These are phyloP conservation scores for Zygothrica quintamaculata DNA, from an alignment of 2,888 invertebrate genomes.

Conservation along the genomic window DNA sequence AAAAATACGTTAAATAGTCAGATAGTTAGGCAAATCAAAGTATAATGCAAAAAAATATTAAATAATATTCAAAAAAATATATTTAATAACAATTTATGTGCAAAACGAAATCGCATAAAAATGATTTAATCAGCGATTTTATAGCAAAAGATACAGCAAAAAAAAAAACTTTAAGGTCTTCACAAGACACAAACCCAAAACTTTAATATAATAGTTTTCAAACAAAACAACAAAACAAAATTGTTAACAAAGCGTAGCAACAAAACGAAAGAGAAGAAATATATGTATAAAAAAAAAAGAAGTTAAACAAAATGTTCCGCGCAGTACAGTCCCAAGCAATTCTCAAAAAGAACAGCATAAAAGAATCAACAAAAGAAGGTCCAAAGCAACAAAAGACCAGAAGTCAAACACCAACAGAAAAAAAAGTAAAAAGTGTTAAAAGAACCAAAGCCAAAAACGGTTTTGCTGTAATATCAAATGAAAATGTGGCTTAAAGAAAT, in stretches of 20 bases:
- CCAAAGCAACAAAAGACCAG: conserved; percentile 9
- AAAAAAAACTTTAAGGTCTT: conserved; percentile 24
- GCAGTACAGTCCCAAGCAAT: conserved; percentile 24
- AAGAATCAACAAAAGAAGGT: conserved; percentile 3
- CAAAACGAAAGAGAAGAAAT: conserved; percentile 1
- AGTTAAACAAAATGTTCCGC: not conserved
- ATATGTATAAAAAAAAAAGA: no score
- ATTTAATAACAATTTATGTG: conserved; percentile 9
- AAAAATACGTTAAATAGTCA: no score
- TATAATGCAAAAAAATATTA: not conserved
- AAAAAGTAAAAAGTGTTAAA: no score
- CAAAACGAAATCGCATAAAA: conserved; percentile 13
- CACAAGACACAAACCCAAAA: conserved; percentile 15
- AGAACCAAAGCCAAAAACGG: no score
- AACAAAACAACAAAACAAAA: conserved; percentile 23
- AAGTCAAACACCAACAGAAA: conserved; percentile 24
- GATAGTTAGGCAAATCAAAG: not conserved
- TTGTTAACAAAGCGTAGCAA: conserved; percentile 37
- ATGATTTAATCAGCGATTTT: conserved; percentile 35
- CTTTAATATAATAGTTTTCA: conserved; percentile 30
- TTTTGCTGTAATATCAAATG: no score
- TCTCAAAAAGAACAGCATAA: conserved; percentile 16
- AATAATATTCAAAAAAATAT: conserved; percentile 22
- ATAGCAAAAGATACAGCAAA: no score
- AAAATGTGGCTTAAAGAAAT: conserved; percentile 11